Percentiles rank a stretch among this genome's conserved stretches.
Conservation (phyloP, 53 echinoderm and acorn worm genomes). For the Henricia sp. region DNA sequence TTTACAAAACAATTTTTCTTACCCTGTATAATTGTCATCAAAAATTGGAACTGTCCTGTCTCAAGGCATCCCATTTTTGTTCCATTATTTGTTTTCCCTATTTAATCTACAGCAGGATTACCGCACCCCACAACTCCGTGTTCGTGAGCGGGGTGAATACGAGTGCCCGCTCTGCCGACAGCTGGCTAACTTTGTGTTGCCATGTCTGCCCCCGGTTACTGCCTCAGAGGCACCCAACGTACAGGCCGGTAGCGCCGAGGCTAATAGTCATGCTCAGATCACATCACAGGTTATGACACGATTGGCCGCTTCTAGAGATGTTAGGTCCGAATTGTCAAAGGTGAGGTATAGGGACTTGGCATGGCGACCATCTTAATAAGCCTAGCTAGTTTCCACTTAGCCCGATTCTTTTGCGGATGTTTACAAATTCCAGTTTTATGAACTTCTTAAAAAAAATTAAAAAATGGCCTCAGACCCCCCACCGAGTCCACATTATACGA, state of each 20-base stretch:
- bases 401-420: too few relatives aligned
- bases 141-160: slow-evolving; percentile 79
- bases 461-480: too few relatives aligned
- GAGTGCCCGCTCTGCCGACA: slow-evolving; percentile 96
- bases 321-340: background rate
- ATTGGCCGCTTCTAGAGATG: background rate
- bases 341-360: too few relatives aligned
- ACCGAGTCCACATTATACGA: too few relatives aligned
- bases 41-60: too few relatives aligned
- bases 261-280: slow-evolving; percentile 10
- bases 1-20: too few relatives aligned
- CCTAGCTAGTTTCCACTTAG: too few relatives aligned
- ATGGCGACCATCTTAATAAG: too few relatives aligned
- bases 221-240: background rate
- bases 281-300: slow-evolving; percentile 4
- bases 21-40: too few relatives aligned
- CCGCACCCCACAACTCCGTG: slow-evolving; percentile 73
- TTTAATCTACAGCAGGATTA: slow-evolving; percentile 59
- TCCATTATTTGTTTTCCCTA: background rate
- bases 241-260: background rate
- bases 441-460: too few relatives aligned
- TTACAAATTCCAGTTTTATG: too few relatives aligned
- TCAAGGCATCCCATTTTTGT: background rate
- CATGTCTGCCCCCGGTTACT: slow-evolving; percentile 72
- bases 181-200: slow-evolving; percentile 93